phyloP scores from a whole-genome alignment of 2,797 vertebrate species.

The Iguana delicatissima region DNA sequence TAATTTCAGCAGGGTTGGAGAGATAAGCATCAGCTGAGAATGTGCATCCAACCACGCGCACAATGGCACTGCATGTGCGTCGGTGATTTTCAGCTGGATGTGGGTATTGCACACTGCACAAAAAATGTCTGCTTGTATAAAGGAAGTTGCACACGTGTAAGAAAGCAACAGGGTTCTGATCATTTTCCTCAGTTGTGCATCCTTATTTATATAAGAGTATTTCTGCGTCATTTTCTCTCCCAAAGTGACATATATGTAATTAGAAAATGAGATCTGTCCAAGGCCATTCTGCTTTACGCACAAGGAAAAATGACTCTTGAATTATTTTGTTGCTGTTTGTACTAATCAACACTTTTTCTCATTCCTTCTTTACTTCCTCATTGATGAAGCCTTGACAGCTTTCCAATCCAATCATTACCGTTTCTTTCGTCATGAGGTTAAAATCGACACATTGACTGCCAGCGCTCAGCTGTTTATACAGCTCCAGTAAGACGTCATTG shows the following conservation, averaged over 20 bases:
- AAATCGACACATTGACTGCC: background rate
- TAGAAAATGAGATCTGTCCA: background rate
- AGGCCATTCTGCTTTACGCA: background rate
- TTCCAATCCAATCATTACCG: slow-evolving; percentile 34
- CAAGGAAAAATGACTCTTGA: background rate
- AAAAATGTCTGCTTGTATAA: too few relatives aligned
- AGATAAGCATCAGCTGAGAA: too few relatives aligned
- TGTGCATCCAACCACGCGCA: too few relatives aligned
- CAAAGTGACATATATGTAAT: background rate
- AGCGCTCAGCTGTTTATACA: slow-evolving; percentile 44
- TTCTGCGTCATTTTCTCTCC: background rate
- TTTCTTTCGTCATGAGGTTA: accelerated
- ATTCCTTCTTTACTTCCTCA: background rate
- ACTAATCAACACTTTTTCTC: background rate
- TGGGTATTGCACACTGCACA: too few relatives aligned
- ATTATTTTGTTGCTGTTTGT: background rate
- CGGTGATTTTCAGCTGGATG: too few relatives aligned
- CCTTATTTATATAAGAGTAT: background rate
- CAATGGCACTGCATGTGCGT: too few relatives aligned
- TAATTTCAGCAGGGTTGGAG: too few relatives aligned
- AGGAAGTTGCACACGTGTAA: background rate
- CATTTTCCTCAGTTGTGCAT: background rate
- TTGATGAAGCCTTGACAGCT: background rate
- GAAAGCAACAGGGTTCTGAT: background rate
- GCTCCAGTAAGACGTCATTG: slow-evolving; percentile 23